A percentile compares a stretch with the other conserved stretches of the same genome.
These are phyloP conservation scores for Charina bottae DNA, from an alignment of 2,113 vertebrate genomes.

Conservation along the genomic window DNA sequence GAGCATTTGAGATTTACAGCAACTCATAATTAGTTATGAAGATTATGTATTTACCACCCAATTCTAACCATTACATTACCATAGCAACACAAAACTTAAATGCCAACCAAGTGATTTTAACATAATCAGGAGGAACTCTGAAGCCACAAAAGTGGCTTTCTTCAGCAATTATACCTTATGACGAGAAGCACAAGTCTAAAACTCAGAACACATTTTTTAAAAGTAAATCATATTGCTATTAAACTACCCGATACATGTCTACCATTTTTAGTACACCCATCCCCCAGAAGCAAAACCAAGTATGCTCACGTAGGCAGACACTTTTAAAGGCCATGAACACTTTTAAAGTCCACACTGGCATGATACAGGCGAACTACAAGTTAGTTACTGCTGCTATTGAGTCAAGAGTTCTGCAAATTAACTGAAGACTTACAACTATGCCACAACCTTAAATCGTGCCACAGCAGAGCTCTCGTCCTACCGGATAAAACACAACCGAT, in stretches of 20 bases:
- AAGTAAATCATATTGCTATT: background rate
- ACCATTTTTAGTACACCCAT: background rate
- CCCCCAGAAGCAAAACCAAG: background rate
- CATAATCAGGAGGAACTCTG: background rate
- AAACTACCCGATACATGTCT: background rate
- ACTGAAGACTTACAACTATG: background rate
- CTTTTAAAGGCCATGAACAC: background rate
- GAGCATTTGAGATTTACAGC: background rate
- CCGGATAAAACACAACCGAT: background rate
- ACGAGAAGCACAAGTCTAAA: background rate
- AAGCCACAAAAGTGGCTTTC: background rate
- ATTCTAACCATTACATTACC: background rate
- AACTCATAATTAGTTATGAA: background rate
- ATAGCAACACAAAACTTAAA: slow-evolving; percentile 1
- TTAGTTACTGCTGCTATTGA: background rate
- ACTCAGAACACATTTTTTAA: background rate
- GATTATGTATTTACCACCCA: background rate
- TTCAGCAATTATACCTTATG: background rate
- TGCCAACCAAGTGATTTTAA: slow-evolving; percentile 6
- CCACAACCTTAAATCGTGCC: background rate
- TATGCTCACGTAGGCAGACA: background rate
- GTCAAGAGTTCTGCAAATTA: slow-evolving; percentile 15
- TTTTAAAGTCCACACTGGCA: background rate
- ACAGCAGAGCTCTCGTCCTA: background rate
- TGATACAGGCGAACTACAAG: background rate